These are phyloP conservation scores for Latheticus oryzae DNA, from an alignment of 2,888 invertebrate genomes.

Conservation along the genomic window DNA sequence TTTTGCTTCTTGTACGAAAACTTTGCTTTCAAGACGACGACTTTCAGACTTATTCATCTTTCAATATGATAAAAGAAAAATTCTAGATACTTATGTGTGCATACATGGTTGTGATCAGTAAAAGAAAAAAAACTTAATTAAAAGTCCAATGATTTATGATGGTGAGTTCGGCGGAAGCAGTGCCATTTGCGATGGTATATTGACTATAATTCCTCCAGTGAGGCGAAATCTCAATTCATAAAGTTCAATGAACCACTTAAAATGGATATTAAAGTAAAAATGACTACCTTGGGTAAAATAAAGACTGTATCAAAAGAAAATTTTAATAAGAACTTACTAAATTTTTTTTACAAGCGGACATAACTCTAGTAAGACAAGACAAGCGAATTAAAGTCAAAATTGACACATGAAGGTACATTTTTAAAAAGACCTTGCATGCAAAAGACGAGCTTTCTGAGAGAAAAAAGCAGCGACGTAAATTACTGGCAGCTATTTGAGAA, in stretches of 20 bases:
- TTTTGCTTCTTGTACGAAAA: constrained; percentile 35
- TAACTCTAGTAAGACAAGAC: constrained; percentile 21
- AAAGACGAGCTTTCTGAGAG: constrained; percentile 1
- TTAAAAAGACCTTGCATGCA: not conserved
- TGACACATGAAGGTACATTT: constrained; percentile 3
- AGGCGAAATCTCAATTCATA: constrained; percentile 33
- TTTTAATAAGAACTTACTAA: constrained; percentile 39
- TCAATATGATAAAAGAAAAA: constrained; percentile 3
- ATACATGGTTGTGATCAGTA: not conserved
- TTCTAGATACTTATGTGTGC: constrained; percentile 6
- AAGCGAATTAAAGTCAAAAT: constrained; percentile 18
- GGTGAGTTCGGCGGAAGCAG: not conserved
- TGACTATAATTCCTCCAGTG: constrained; percentile 30
- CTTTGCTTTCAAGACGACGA: constrained; percentile 39
- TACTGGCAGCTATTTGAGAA: constrained; percentile 28
- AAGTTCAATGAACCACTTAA: constrained; percentile 42
- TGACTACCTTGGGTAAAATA: constrained; percentile 40
- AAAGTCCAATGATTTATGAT: constrained; percentile 27
- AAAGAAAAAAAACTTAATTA: constrained; percentile 28
- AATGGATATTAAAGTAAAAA: constrained; percentile 40
- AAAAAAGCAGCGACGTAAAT: constrained; percentile 9
- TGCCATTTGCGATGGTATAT: constrained; percentile 31
- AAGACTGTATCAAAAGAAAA: constrained; percentile 39
- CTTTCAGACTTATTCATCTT: constrained; percentile 8
- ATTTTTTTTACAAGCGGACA: constrained; percentile 26